A percentile compares a stretch with the other conserved stretches of the same genome.
phyloP scores from a whole-genome alignment of 2,113 vertebrate genomes.

The Eublepharis macularius region DNA sequence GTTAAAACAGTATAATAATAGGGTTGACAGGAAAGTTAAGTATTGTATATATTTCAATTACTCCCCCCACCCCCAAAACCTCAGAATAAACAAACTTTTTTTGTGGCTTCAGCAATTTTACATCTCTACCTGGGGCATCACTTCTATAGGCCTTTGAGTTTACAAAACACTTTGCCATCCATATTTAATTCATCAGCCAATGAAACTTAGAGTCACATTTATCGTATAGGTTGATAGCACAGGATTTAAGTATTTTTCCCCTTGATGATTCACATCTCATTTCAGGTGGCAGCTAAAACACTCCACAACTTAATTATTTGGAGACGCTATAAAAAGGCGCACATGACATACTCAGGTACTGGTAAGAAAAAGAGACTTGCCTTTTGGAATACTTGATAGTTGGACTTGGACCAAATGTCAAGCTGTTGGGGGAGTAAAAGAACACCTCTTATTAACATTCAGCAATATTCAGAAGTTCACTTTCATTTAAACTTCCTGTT shows the following conservation, averaged over 20 bases:
- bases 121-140: neutral
- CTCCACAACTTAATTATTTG: neutral
- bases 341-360: neutral
- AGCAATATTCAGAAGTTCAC: neutral
- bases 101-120: too few relatives aligned
- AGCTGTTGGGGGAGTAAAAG: slow-evolving; percentile 62
- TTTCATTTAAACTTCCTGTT: neutral
- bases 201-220: neutral
- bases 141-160: neutral
- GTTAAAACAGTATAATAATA: too few relatives aligned
- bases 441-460: slow-evolving; percentile 20
- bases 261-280: neutral
- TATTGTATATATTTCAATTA: too few relatives aligned
- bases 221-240: neutral
- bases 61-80: too few relatives aligned
- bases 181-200: neutral
- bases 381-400: slow-evolving; percentile 85
- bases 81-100: too few relatives aligned
- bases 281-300: neutral
- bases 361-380: slow-evolving; percentile 59
- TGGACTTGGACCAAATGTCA: slow-evolving; percentile 86
- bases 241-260: neutral
- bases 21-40: too few relatives aligned
- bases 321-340: neutral
- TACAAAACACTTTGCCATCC: neutral